A percentile compares a stretch with the other conserved stretches of the same genome.
These are phyloP conservation scores for Oreochromis aureus DNA, from an alignment of 2,113 vertebrate species.

Conservation along the genomic window DNA sequence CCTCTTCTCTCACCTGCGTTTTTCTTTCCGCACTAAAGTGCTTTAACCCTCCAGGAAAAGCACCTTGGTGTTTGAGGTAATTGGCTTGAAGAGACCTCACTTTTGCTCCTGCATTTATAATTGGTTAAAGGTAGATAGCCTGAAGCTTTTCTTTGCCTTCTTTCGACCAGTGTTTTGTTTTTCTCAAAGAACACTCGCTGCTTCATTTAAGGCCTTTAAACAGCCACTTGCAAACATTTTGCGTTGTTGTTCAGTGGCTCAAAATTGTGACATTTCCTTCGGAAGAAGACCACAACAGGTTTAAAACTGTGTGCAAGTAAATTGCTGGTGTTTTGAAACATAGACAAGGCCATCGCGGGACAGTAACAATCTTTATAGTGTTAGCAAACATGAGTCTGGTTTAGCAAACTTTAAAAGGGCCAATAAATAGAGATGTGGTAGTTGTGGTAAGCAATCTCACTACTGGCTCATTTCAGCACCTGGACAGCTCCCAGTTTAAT, in stretches of 20 bases:
- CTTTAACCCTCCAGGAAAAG: slow-evolving; percentile 7
- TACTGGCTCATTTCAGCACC: background rate
- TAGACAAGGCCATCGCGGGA: background rate
- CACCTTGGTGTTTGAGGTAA: slow-evolving; percentile 16
- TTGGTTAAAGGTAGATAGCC: background rate
- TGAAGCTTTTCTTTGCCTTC: background rate
- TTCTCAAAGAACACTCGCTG: background rate
- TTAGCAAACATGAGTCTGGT: rapidly evolving
- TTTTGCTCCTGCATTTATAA: slow-evolving; percentile 8
- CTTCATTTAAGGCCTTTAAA: background rate
- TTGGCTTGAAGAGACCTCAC: slow-evolving; percentile 12
- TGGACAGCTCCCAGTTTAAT: background rate
- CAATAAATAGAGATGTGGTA: background rate
- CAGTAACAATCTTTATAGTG: background rate
- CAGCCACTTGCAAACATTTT: background rate
- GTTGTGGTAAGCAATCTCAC: background rate
- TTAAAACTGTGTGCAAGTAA: background rate
- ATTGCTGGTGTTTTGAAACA: background rate
- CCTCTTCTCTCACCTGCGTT: background rate
- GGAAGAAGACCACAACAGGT: background rate
- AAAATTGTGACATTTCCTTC: background rate
- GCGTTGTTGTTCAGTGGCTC: background rate
- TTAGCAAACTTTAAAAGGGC: background rate
- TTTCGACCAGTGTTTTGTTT: background rate
- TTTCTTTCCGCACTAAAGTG: background rate